phyloP scores from a whole-genome alignment of 2,113 vertebrate species.

The Morone chrysops region DNA sequence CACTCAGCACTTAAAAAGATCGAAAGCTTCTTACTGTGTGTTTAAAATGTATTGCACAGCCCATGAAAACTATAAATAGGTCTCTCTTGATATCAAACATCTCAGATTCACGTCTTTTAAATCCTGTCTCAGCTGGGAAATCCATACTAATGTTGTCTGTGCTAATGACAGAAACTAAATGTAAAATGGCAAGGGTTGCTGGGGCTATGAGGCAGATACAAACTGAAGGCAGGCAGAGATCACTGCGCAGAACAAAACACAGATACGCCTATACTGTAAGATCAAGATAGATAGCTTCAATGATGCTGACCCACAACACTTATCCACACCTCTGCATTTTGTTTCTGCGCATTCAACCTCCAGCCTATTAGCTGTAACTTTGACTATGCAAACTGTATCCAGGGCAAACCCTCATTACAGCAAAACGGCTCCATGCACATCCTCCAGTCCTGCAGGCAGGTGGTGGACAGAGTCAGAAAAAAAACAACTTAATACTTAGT shows the following conservation, averaged over 20 bases:
- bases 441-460: background rate
- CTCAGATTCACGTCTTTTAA: conserved; percentile 40
- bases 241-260: background rate
- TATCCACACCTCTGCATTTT: background rate
- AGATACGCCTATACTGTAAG: background rate
- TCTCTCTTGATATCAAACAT: conserved; percentile 37
- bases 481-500: background rate
- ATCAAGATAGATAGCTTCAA: background rate
- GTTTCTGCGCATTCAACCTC: background rate
- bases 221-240: conserved; percentile 3
- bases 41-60: conserved; percentile 51
- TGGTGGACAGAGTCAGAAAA: background rate
- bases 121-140: conserved; percentile 47
- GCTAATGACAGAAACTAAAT: conserved; percentile 50
- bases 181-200: conserved; percentile 33
- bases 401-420: conserved; percentile 1
- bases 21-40: conserved; percentile 22
- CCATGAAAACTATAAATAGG: conserved; percentile 55
- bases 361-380: background rate
- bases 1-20: conserved; percentile 32
- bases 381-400: background rate
- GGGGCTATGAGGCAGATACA: conserved; percentile 6
- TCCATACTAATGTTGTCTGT: conserved; percentile 49
- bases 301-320: background rate
- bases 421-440: background rate